These are phyloP conservation scores for Aphyosemion australe DNA, from an alignment of 2,113 vertebrate species.

Conservation along the genomic window DNA sequence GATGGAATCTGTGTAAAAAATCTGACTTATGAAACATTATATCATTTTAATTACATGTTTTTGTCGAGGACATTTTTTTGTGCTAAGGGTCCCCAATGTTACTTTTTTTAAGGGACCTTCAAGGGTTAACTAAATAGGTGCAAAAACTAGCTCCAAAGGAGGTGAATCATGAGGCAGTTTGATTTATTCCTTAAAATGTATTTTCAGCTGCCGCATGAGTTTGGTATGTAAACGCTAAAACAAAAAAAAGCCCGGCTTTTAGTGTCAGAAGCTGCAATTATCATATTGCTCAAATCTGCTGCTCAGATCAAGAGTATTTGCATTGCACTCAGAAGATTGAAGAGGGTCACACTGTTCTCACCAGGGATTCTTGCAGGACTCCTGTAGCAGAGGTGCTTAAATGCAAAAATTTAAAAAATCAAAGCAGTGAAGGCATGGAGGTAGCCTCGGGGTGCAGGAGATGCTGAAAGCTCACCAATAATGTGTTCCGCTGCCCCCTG, in stretches of 20 bases:
- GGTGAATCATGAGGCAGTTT: constrained; percentile 19
- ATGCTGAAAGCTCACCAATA: constrained; percentile 51
- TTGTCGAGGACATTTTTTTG: no score
- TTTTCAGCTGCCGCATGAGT: constrained; percentile 10
- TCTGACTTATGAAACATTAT: no score
- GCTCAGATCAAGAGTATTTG: constrained; percentile 63
- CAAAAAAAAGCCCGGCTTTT: constrained; percentile 6
- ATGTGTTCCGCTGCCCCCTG: constrained; percentile 32
- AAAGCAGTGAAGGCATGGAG: constrained; percentile 36
- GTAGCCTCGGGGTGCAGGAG: constrained; percentile 38
- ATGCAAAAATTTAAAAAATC: constrained; percentile 27
- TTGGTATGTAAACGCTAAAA: constrained; percentile 8
- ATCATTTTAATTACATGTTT: no score
- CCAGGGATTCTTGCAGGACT: constrained; percentile 49
- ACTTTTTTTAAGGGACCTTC: no score
- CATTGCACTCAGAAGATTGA: constrained; percentile 54
- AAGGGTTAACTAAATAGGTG: no score
- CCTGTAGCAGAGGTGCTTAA: constrained; percentile 43
- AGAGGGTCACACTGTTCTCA: constrained; percentile 71
- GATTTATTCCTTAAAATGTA: constrained; percentile 23
- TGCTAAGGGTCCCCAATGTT: no score
- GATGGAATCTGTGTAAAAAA: no score
- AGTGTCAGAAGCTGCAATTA: constrained; percentile 45
- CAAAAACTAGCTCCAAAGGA: not conserved
- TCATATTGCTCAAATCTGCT: constrained; percentile 53